phyloP scores from a whole-genome alignment of 2,888 invertebrate species.

The Yponomeuta evonymella region DNA sequence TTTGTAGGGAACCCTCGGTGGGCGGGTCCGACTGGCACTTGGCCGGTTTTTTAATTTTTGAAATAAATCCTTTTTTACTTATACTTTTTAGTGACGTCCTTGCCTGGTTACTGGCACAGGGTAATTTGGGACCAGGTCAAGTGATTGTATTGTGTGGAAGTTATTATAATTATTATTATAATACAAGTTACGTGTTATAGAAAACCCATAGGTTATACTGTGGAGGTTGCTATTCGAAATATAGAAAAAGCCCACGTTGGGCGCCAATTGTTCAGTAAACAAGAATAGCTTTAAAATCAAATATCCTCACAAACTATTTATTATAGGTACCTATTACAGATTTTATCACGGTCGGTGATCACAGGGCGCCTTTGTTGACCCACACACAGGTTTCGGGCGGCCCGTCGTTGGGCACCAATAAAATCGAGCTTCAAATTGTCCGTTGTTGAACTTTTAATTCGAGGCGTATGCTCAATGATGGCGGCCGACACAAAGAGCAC shows the following conservation, averaged over 20 bases:
- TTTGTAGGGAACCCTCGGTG: no score
- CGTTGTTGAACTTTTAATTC: conserved; percentile 61
- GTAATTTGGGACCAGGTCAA: no score
- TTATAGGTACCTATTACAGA: conserved; percentile 6
- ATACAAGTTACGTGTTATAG: neutral
- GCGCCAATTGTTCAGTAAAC: neutral
- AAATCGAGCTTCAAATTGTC: conserved; percentile 41
- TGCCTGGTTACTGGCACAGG: no score
- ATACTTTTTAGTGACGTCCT: no score
- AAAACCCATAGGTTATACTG: neutral
- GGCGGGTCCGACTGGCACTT: no score
- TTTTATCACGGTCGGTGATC: conserved; percentile 13
- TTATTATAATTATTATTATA: neutral
- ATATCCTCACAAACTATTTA: neutral
- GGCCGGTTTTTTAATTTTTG: no score
- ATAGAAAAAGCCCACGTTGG: neutral
- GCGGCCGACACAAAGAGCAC: conserved; percentile 59
- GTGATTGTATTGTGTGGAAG: no score
- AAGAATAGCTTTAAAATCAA: neutral
- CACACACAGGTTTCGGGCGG: conserved; percentile 23
- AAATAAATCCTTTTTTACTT: no score
- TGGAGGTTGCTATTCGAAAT: no score
- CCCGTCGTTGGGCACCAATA: conserved; percentile 50
- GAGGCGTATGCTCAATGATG: conserved; percentile 59
- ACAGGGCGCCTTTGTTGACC: conserved; percentile 10